Evolutionary conservation across 92 coral and sea anemone genomes (phyloP), one percentile per base, ranked within the genome.

Genomic region (Virgularia gustaviana): DNA sequence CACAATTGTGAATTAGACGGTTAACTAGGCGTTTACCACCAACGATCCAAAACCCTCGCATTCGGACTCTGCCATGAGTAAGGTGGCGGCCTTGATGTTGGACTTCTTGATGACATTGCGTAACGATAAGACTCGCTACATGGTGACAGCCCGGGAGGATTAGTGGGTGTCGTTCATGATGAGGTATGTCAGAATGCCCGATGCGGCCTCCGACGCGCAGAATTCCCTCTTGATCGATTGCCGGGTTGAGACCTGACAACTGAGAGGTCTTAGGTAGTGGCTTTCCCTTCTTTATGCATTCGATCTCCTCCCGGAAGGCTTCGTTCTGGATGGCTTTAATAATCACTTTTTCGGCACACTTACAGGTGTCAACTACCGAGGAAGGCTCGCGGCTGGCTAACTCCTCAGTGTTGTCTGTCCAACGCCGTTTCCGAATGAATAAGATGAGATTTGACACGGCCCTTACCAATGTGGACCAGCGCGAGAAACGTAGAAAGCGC

Each of bases 181-280:
- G 16, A 47, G 23, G 42, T 1, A 81, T 56, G 34, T 52, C 77
- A 18, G 85, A 66, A 33, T 32, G 31, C 10, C 57, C 31, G 1
- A 80, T 59, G 47, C 76, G 66, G 45, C 85, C 76, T 22, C 82
- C 85, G 12, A 81, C 81, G 16, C 70, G 41, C 0, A 75, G 82
- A 8, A 63, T 30, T 19, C 82, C 76, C 4, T 65, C 28, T 24
- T 49, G 15, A 75, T 64, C 81, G 35, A 73, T 67, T 33, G 65
- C 37, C 15, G 81, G 71, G 38, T 47, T 24, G 5, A 78, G 79
- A 38, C 42, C 70, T 10, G 49, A 24, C n/a, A 71, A 47, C 19
- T 62, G 33, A 31, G 75, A 64, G 12, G 81, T 65, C 49, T 54
- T 77, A 36, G 77, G 65, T 16, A 77, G 41, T 36, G 55, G 32